Percentiles rank a stretch among this genome's conserved stretches.
Conservation (phyloP, 2,113 vertebrate genomes). For the Odontophorus gujanensis region DNA sequence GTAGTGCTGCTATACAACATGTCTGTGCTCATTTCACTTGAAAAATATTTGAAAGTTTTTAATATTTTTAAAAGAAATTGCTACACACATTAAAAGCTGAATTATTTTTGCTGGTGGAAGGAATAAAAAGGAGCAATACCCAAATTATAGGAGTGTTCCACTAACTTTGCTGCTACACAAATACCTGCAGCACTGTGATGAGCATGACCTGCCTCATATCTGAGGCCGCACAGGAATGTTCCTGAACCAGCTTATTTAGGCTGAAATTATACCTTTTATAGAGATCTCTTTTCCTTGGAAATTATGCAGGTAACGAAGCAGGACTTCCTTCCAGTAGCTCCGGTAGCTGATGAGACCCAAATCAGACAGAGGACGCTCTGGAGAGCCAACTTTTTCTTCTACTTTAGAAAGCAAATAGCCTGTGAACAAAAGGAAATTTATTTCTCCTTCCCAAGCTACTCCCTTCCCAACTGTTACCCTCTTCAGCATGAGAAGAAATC, state of each 20-base stretch:
- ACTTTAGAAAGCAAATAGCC: conserved; percentile 98
- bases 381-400: conserved; percentile 97
- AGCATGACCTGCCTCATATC: not conserved
- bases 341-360: conserved; percentile 98
- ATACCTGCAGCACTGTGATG: rapidly evolving
- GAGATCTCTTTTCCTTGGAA: conserved; percentile 99
- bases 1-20: rapidly evolving
- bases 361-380: conserved; percentile 94
- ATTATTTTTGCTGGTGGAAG: not conserved
- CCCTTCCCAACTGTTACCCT: not conserved
- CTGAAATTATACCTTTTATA: conserved; percentile 88
- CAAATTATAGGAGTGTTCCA: not conserved
- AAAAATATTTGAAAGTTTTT: no score
- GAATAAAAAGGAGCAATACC: not conserved
- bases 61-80: not conserved
- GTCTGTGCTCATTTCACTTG: not conserved
- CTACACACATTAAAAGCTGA: no score
- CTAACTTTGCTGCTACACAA: not conserved
- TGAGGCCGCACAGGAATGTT: not conserved
- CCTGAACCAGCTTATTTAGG: not conserved
- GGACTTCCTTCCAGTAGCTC: conserved; percentile 99
- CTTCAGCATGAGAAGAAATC: not conserved
- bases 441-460: not conserved
- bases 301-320: conserved; percentile 94
- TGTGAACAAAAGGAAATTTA: conserved; percentile 39